Conservation (phyloP, 2,797 vertebrate genomes). For the Telmatherina bonti region DNA sequence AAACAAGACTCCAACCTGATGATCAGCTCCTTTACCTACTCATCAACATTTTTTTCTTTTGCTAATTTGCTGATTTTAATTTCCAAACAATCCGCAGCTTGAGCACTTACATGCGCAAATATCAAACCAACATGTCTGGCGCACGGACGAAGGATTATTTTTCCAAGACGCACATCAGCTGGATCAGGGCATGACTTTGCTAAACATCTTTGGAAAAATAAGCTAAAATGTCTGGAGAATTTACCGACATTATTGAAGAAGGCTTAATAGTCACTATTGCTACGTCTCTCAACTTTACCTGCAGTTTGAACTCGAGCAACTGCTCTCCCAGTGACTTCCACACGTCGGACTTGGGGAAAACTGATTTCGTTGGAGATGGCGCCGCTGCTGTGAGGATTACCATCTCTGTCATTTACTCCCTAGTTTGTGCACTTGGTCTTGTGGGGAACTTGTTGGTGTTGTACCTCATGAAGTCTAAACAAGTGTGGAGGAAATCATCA, state of each 20-base stretch:
- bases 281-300: slow-evolving; percentile 66
- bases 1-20: slow-evolving; percentile 5
- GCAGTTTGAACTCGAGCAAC: slow-evolving; percentile 68
- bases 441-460: slow-evolving; percentile 93
- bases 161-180: not conserved
- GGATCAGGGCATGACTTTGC: slow-evolving; percentile 17
- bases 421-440: slow-evolving; percentile 93
- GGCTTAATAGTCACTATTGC: slow-evolving; percentile 50
- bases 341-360: slow-evolving; percentile 26
- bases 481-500: slow-evolving; percentile 93
- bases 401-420: slow-evolving; percentile 91
- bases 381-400: slow-evolving; percentile 85
- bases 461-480: slow-evolving; percentile 92
- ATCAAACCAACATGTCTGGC: not conserved
- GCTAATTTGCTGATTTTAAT: not conserved
- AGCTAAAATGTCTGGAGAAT: slow-evolving; percentile 74
- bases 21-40: slow-evolving; percentile 34
- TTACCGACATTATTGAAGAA: slow-evolving; percentile 44
- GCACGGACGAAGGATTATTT: not conserved
- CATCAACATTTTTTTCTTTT: slow-evolving; percentile 17
- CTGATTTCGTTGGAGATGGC: slow-evolving; percentile 75
- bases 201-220: slow-evolving; percentile 39
- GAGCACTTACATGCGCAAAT: not conserved
- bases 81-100: not conserved
- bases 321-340: slow-evolving; percentile 54